Evolutionary conservation across 2,888 invertebrate genomes (phyloP).

Genomic region (Nineta flava): DNA sequence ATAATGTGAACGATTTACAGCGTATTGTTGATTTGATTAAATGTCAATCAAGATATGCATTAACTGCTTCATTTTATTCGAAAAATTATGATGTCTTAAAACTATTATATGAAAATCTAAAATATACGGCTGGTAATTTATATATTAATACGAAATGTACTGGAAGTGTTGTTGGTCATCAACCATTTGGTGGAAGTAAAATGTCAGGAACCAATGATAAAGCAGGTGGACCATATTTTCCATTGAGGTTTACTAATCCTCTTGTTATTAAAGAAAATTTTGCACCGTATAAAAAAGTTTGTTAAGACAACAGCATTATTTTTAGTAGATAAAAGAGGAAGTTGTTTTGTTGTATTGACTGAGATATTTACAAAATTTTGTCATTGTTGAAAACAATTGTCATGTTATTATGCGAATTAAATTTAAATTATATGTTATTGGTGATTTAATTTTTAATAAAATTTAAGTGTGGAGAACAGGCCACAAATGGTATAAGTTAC

Average conservation of each 20-base stretch:
- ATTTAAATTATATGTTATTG: too few species aligned
- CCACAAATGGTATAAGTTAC: too few species aligned
- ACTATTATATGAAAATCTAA: conserved; percentile 65
- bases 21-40: conserved; percentile 58
- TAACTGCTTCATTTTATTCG: conserved; percentile 91
- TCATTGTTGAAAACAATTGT: too few species aligned
- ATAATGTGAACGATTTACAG: conserved; percentile 59
- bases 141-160: conserved; percentile 98
- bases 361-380: too few species aligned
- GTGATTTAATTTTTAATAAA: too few species aligned
- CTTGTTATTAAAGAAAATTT: conserved; percentile 91
- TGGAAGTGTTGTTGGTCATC: conserved; percentile 96
- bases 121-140: conserved; percentile 91
- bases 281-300: conserved; percentile 43
- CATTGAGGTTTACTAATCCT: conserved; percentile 81
- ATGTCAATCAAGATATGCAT: conserved; percentile 70
- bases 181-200: conserved; percentile 95
- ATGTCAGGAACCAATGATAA: conserved; percentile 99
- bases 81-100: conserved; percentile 64
- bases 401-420: too few species aligned
- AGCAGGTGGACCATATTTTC: conserved; percentile 93
- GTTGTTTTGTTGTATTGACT: too few species aligned
- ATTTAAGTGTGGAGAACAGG: too few species aligned
- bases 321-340: too few species aligned
- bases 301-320: too few species aligned